Conservation (phyloP, 2,797 vertebrate species). For the Mionectes olivaceus region DNA sequence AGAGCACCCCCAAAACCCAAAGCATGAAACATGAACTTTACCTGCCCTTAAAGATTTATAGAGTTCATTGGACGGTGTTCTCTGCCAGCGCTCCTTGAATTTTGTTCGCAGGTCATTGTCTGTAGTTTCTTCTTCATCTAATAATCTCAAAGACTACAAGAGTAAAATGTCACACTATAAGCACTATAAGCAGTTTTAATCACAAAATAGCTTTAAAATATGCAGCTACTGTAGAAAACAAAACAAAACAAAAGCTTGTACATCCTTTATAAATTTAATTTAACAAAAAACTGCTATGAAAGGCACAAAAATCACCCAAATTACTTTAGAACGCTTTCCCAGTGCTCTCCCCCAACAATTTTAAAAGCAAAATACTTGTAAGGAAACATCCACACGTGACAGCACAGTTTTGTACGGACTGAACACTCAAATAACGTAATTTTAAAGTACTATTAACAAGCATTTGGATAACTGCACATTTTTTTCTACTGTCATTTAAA, state of each 20-base stretch:
- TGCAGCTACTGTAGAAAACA: background rate
- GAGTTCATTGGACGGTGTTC: conserved; percentile 93
- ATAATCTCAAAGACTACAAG: conserved; percentile 89
- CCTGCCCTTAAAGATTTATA: conserved; percentile 94
- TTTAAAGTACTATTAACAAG: background rate
- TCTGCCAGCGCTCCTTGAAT: conserved; percentile 97
- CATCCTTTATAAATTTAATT: background rate
- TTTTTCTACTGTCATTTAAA: background rate
- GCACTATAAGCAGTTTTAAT: background rate
- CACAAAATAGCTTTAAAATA: background rate
- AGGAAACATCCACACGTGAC: background rate
- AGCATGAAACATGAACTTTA: conserved; percentile 41
- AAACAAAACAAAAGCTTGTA: background rate
- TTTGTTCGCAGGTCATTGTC: conserved; percentile 93
- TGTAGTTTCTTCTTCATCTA: conserved; percentile 92
- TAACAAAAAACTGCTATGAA: background rate
- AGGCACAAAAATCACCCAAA: background rate
- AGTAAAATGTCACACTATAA: background rate
- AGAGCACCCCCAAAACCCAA: background rate
- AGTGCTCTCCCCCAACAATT: background rate
- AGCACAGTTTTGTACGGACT: background rate
- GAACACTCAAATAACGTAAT: background rate
- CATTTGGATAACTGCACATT: background rate
- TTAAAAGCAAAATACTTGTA: background rate
- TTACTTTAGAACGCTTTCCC: background rate